Base-by-base conservation (phyloP, 2,888 invertebrate genomes). In the Uropetala carovei region DNA sequence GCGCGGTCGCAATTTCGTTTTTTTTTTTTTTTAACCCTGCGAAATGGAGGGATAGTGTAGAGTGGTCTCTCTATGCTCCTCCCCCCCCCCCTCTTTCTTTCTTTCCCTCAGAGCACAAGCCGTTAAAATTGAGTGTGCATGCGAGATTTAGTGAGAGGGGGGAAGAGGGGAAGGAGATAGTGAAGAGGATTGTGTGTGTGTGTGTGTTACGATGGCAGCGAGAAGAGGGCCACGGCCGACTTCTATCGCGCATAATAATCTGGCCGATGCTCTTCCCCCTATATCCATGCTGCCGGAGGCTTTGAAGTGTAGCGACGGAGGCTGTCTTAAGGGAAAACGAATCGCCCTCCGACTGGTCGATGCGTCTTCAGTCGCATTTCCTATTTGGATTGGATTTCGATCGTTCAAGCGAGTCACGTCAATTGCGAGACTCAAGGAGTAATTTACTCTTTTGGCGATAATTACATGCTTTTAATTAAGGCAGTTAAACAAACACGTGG, bases 221-320 rank as follows among this genome's bases (percentile, higher is more conserved):
- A 75, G 75, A 75, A 75, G 75, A 75, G 75, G 75, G 75, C 75
- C 75, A 27, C 75, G 75, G 27, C 22, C 75, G 75, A 75, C 75
- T 75, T 75, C 75, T 27, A 68, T 11, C n/a, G n/a, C 68, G 14
- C 75, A 27, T 75, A 75, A 75, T 27, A 13, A 75, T 75, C 75
- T 75, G 5, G 22, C 75, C 27, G 75, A 75, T 22, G 27, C 14
- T 60, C 22, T 13, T 75, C 43, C 5, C 43, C 43, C 75, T 13
- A 75, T 27, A 75, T 27, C 11, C 11, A 75, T 13, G 22, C 75
- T 13, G 75, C 75, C 75, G 9, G 9, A 14, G 75, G 75, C 75
- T 68, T 64, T 10, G 7, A 18, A 7, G 14, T 64, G 64, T 43
- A 43, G 43, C n/a, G 68, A n/a, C 22, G n/a, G 68, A 68, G n/a